Percentiles rank a stretch among this genome's conserved stretches.
Evolutionary conservation across 2,797 vertebrate genomes (phyloP).

Genomic region (Pempheris klunzingeri): DNA sequence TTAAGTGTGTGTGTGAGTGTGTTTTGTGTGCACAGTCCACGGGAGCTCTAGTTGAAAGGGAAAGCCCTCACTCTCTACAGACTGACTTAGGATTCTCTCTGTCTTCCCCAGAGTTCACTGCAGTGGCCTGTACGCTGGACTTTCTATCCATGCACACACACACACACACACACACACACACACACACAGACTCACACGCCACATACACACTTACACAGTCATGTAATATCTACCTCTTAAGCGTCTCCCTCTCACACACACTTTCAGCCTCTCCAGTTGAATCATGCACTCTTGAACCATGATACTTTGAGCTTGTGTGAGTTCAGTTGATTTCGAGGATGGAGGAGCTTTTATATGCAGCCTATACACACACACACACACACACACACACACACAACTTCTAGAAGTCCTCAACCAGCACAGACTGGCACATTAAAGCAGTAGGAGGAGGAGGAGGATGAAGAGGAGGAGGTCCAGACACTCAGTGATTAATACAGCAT

Average conservation of each 20-base stretch:
- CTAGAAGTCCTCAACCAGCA: slow-evolving; percentile 48
- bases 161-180: slow-evolving; percentile 33
- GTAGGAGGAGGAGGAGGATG: not conserved
- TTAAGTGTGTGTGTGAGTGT: slow-evolving; percentile 24
- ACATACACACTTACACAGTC: slow-evolving; percentile 36
- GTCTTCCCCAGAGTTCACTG: slow-evolving; percentile 76
- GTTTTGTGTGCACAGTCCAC: slow-evolving; percentile 57
- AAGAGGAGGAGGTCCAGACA: slow-evolving; percentile 24
- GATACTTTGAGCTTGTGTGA: slow-evolving; percentile 68
- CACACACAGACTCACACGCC: slow-evolving; percentile 30
- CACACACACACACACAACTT: slow-evolving; percentile 45
- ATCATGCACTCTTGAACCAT: slow-evolving; percentile 72
- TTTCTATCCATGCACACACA: slow-evolving; percentile 42
- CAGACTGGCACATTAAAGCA: slow-evolving; percentile 45
- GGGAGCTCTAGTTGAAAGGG: slow-evolving; percentile 79
- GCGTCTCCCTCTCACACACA: slow-evolving; percentile 57
- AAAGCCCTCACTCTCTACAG: slow-evolving; percentile 73
- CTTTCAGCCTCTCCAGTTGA: slow-evolving; percentile 60
- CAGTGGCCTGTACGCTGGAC: slow-evolving; percentile 60
- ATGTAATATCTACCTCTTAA: slow-evolving; percentile 64
- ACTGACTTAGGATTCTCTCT: slow-evolving; percentile 78
- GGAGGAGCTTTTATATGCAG: slow-evolving; percentile 63
- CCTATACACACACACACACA: slow-evolving; percentile 45
- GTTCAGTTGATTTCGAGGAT: slow-evolving; percentile 66
- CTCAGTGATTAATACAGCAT: slow-evolving; percentile 33